phyloP scores from a whole-genome alignment of 1,140 invertebrate species.

The Macrosteles quadrilineatus region DNA sequence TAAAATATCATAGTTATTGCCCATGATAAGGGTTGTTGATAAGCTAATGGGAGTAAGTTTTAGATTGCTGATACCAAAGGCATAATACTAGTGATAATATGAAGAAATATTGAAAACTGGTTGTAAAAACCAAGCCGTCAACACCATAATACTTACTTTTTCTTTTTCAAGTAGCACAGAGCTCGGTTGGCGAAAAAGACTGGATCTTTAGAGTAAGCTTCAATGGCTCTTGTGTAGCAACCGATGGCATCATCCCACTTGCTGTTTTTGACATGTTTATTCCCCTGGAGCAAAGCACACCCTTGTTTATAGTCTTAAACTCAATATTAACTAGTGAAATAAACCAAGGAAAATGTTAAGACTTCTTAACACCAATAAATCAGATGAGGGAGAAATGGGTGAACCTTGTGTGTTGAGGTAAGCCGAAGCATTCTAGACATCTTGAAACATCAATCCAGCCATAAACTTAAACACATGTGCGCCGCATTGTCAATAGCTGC shows the following conservation, averaged over 20 bases:
- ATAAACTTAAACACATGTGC: no score
- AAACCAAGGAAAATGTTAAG: background rate
- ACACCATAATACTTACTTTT: conserved; percentile 80
- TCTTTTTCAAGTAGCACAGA: conserved; percentile 80
- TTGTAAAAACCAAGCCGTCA: no score
- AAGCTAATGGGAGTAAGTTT: no score
- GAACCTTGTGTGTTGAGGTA: background rate
- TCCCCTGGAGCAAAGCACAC: conserved; percentile 62
- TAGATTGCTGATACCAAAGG: no score
- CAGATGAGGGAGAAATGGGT: background rate
- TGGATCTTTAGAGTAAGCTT: conserved; percentile 73
- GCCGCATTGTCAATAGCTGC: no score
- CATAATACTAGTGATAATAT: no score
- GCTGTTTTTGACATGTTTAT: conserved; percentile 74
- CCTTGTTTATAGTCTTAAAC: background rate
- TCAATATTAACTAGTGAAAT: background rate
- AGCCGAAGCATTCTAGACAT: no score
- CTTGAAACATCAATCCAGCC: no score
- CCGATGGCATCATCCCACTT: conserved; percentile 78
- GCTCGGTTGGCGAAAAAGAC: conserved; percentile 86
- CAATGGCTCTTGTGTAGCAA: conserved; percentile 78
- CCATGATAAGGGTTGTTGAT: no score
- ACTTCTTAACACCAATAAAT: background rate
- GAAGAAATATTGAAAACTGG: no score
- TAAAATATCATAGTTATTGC: no score